A percentile compares a stretch with the other conserved stretches of the same genome.
Conservation (phyloP, 2,797 vertebrate species). For the Clarias laeviceps region DNA sequence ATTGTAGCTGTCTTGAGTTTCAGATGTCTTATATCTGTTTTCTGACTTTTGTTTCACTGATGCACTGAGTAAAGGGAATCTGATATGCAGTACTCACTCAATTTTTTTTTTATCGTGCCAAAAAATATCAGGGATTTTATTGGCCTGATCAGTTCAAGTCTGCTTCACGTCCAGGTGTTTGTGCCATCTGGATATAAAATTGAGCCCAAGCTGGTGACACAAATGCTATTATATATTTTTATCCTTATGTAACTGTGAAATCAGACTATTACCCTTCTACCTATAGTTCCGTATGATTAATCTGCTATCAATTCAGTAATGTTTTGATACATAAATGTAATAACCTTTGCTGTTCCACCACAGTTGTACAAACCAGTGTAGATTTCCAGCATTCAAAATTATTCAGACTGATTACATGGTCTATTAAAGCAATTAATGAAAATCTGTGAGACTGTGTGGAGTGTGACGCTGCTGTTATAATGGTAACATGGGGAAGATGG, state of each 20-base stretch:
- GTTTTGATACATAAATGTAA: neutral
- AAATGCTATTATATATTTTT: constrained; percentile 8
- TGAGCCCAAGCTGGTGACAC: constrained; percentile 12
- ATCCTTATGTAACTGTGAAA: constrained; percentile 12
- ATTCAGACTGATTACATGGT: constrained; percentile 18
- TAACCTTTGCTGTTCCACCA: neutral
- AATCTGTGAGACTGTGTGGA: neutral
- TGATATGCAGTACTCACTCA: neutral
- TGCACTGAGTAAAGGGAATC: neutral
- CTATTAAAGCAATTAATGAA: constrained; percentile 11
- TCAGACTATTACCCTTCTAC: neutral
- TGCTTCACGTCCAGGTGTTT: constrained; percentile 1
- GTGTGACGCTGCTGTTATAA: neutral
- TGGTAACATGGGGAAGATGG: neutral
- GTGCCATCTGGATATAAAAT: constrained; percentile 22
- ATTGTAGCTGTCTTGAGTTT: neutral
- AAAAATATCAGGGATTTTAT: constrained; percentile 3
- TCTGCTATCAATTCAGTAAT: neutral
- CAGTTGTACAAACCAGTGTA: constrained; percentile 2
- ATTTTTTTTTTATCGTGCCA: neutral
- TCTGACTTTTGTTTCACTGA: constrained; percentile 14
- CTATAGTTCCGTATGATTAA: neutral
- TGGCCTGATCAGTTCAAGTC: neutral
- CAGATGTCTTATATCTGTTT: neutral
- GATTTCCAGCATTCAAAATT: neutral